These are phyloP conservation scores for Plestiodon gilberti DNA, from an alignment of 2,113 vertebrate species.

Conservation along the genomic window DNA sequence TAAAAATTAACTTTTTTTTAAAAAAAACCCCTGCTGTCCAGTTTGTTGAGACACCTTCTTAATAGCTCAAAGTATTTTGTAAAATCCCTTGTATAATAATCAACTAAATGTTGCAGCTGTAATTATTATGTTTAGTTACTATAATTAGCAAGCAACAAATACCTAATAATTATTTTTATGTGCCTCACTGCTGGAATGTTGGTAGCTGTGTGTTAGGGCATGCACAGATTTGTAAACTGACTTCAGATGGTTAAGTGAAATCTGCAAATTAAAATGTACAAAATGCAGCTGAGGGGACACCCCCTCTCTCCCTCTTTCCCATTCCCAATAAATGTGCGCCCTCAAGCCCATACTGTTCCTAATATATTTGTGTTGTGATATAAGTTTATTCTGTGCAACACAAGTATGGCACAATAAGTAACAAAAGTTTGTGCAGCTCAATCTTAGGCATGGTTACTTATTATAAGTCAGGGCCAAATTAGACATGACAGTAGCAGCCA, in stretches of 20 bases:
- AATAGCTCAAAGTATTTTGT: not conserved
- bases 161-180: not conserved
- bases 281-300: too few species aligned
- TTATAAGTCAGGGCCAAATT: too few species aligned
- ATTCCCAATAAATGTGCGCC: too few species aligned
- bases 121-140: not conserved
- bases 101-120: not conserved
- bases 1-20: too few species aligned
- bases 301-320: too few species aligned
- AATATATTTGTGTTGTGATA: not conserved
- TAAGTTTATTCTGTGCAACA: not conserved
- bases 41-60: not conserved
- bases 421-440: not conserved
- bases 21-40: not conserved
- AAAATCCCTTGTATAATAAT: not conserved
- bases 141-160: not conserved
- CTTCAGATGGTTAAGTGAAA: not conserved
- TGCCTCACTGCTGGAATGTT: not conserved
- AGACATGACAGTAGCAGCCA: too few species aligned
- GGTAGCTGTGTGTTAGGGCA: not conserved
- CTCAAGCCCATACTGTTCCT: not conserved
- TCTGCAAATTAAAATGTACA: not conserved
- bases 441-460: not conserved
- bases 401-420: not conserved
- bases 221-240: too few species aligned